These are phyloP conservation scores for Endotricha flammealis DNA, from an alignment of 2,888 invertebrate species.

Conservation along the genomic window DNA sequence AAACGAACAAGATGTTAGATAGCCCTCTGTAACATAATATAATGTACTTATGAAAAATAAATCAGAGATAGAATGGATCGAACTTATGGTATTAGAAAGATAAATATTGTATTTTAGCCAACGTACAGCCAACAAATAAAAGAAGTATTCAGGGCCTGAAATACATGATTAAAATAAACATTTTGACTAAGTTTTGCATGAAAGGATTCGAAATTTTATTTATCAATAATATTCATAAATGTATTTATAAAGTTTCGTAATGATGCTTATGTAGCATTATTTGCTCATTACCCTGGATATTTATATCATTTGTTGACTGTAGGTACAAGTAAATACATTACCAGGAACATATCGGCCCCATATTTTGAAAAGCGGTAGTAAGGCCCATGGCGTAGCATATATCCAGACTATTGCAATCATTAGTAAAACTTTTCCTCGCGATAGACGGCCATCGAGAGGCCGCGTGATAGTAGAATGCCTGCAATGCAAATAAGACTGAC, in stretches of 20 bases:
- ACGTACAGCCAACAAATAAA: no score
- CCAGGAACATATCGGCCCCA: constrained; percentile 94
- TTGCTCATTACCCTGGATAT: no score
- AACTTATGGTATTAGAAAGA: no score
- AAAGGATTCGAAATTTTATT: no score
- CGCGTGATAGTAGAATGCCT: constrained; percentile 84
- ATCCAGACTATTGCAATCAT: constrained; percentile 86
- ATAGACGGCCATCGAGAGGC: constrained; percentile 89
- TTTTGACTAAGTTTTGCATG: no score
- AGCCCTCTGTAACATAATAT: constrained; percentile 83
- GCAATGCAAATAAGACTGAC: constrained; percentile 29
- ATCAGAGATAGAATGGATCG: no score
- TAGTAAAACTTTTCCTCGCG: constrained; percentile 86
- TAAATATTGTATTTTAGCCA: no score
- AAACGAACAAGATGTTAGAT: constrained; percentile 89
- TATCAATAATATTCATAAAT: no score
- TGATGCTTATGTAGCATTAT: no score
- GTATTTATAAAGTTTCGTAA: background rate
- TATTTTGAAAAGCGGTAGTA: constrained; percentile 87
- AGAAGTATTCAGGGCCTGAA: no score
- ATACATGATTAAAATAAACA: no score
- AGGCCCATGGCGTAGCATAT: constrained; percentile 89
- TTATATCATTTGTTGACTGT: constrained; percentile 13
- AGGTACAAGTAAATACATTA: no score
- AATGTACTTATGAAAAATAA: constrained; percentile 6